Conservation (phyloP, 2,888 invertebrate genomes). For the Leucophora obtusa region DNA sequence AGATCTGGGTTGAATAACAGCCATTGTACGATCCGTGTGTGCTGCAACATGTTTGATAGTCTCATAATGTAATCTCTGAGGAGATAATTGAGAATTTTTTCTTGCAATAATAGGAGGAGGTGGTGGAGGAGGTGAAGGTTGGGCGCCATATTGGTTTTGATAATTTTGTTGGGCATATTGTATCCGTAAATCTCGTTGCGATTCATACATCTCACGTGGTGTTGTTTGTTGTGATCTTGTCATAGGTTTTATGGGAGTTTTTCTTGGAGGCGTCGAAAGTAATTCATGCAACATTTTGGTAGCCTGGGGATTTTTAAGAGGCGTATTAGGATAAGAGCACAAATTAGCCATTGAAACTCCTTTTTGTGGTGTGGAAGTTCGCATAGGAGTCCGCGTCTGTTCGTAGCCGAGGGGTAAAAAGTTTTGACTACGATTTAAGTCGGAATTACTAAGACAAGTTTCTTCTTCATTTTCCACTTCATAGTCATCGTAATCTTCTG, state of each 20-base stretch:
- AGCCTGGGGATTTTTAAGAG: constrained; percentile 83
- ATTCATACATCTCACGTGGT: constrained; percentile 57
- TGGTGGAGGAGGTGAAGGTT: constrained; percentile 41
- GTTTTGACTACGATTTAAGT: constrained; percentile 78
- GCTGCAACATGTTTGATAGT: constrained; percentile 65
- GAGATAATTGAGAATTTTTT: constrained; percentile 74
- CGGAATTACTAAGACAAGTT: constrained; percentile 77
- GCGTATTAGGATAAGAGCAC: constrained; percentile 77
- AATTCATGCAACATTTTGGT: constrained; percentile 88
- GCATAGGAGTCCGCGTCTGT: constrained; percentile 65
- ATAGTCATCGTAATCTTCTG: constrained; percentile 78
- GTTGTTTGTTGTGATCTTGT: constrained; percentile 70
- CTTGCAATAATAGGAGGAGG: constrained; percentile 48
- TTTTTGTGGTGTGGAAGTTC: constrained; percentile 77
- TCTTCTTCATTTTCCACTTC: constrained; percentile 78
- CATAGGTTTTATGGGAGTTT: constrained; percentile 76
- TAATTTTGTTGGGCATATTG: constrained; percentile 73
- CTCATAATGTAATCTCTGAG: constrained; percentile 80
- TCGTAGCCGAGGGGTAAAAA: constrained; percentile 64
- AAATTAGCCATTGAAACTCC: constrained; percentile 64
- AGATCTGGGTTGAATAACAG: constrained; percentile 79
- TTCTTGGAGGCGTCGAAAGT: constrained; percentile 86
- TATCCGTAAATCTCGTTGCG: constrained; percentile 64
- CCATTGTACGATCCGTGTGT: constrained; percentile 73
- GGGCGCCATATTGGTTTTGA: constrained; percentile 46